Base-by-base conservation (phyloP, 2,113 vertebrate species). In the Genyomyrus donnyi region DNA sequence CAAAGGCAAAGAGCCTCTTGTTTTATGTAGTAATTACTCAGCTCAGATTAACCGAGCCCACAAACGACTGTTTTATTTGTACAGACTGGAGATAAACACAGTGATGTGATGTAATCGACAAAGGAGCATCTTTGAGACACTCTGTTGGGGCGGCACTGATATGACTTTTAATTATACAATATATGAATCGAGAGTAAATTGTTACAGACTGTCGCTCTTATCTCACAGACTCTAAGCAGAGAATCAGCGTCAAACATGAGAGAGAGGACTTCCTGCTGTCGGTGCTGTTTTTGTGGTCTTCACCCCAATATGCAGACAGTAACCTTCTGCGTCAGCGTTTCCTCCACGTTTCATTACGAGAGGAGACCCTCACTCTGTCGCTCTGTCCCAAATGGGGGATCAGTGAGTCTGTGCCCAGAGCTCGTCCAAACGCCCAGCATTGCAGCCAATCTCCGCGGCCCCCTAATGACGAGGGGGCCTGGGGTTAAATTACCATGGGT, bases 401-500 rank as follows among this genome's bases (percentile, higher is more conserved):
- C 74, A 80, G 74, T 19, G 74, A 39, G 31, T 35, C 15, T 3
- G 13, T 80, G 74, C 74, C 74, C 31, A 80, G 17, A 80, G 74
- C 35, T 80, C 35, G 1, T 80, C 74, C 62, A 70, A 70, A 31
- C 27, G 10, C n/a, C 10, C 35, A 11, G 35, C 35, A 80, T 80
- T 42, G 13, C 74, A 42, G 74, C 74, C 74, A 80, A 35, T 19
- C 74, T 80, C 74, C 74, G 11, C 74, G 91, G 90, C 90, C 89
- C 92, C 92, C 92, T 95, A 95, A 96, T 95, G 93, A 95, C 95
- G 93, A 88, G 93, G 90, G 92, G 92, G 93, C 92, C 90, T 66
- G 31, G 92, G 93, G 94, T 94, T 95, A 92, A 93, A 93, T 93
- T 95, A 94, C 94, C 94, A 93, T 95, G 93, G 94, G 92, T 93